Percentiles rank a stretch among this genome's conserved stretches.
These are phyloP conservation scores for Cyclophora punctaria DNA, from an alignment of 2,888 invertebrate species.

Conservation along the genomic window DNA sequence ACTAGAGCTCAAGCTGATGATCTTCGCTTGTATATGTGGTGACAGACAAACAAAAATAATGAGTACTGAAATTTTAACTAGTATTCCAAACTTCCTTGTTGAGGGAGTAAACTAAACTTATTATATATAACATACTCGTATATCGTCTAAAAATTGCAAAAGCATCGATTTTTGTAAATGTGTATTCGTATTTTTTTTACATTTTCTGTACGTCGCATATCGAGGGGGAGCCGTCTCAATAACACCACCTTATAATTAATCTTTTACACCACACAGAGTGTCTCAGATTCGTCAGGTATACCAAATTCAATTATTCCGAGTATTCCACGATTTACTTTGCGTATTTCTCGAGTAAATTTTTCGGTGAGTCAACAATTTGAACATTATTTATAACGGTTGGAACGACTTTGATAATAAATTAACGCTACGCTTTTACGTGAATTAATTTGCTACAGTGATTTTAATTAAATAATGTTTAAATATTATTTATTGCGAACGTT, in stretches of 20 bases:
- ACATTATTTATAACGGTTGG: slow-evolving; percentile 20
- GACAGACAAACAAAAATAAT: no score
- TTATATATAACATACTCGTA: no score
- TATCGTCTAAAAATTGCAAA: no score
- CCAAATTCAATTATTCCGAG: slow-evolving; percentile 49
- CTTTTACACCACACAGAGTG: slow-evolving; percentile 2
- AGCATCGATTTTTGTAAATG: no score
- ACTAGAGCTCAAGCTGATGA: no score
- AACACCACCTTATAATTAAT: neutral
- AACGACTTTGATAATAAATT: slow-evolving; percentile 18
- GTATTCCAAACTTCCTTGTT: no score
- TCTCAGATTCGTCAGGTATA: slow-evolving; percentile 34
- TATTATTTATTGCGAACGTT: slow-evolving; percentile 3
- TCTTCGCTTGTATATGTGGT: no score
- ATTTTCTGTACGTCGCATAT: no score
- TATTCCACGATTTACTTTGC: slow-evolving; percentile 14
- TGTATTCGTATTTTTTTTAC: no score
- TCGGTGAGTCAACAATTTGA: slow-evolving; percentile 24
- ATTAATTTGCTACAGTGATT: slow-evolving; percentile 21
- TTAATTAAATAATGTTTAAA: slow-evolving; percentile 15
- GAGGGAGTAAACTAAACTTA: no score
- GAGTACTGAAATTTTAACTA: no score
- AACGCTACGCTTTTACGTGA: slow-evolving; percentile 15
- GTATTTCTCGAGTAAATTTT: slow-evolving; percentile 19
- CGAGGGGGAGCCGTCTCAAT: no score